Evolutionary conservation across 2,888 invertebrate species (phyloP).

Genomic region (Bugula neritina): DNA sequence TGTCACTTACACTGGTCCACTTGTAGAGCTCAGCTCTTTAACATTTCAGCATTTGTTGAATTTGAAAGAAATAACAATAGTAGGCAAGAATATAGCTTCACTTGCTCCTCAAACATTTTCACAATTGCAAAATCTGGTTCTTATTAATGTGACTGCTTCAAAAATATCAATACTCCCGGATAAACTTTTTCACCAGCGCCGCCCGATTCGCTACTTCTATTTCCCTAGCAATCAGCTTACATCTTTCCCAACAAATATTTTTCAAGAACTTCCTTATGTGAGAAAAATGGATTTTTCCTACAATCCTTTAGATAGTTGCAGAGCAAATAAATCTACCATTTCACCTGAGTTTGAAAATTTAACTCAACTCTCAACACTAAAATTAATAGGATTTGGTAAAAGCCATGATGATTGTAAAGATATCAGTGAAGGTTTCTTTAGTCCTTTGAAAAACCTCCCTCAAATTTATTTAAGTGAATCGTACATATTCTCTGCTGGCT

Average conservation of each 20-base stretch:
- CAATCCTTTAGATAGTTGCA: slow-evolving; percentile 13
- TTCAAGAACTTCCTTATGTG: neutral
- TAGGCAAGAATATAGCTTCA: neutral
- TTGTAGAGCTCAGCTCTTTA: neutral
- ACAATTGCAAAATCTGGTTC: neutral
- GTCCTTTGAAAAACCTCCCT: neutral
- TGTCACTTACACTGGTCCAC: slow-evolving; percentile 8
- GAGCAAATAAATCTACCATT: neutral
- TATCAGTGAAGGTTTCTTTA: neutral
- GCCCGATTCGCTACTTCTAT: neutral
- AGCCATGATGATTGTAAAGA: neutral
- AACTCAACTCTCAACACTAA: neutral
- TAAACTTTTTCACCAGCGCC: neutral
- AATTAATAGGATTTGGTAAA: neutral
- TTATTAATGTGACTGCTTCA: neutral
- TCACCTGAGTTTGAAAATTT: neutral
- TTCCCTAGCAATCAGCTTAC: neutral
- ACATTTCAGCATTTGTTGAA: neutral
- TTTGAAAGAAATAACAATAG: neutral
- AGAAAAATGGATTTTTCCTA: neutral
- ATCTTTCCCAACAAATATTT: slow-evolving; percentile 2
- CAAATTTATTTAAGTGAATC: neutral
- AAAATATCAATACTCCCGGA: neutral
- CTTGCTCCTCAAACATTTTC: neutral
- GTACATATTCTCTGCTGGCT: neutral